These are phyloP conservation scores for Chrysochloris asiatica DNA, from an alignment of 2,113 vertebrate species.

Conservation along the genomic window DNA sequence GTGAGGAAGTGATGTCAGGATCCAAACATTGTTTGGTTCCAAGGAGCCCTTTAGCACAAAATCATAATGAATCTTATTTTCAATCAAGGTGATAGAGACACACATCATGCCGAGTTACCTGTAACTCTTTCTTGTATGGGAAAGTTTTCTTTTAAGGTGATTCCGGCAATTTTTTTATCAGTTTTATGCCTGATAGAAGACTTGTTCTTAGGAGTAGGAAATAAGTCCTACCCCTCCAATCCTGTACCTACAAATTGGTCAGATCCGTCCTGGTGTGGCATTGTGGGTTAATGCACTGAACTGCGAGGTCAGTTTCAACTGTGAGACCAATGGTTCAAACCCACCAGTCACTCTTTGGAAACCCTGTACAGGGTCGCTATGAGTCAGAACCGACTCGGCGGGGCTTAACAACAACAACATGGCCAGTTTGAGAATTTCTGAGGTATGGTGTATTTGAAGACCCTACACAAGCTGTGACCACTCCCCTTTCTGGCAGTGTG, in stretches of 20 bases:
- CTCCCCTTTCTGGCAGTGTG: neutral
- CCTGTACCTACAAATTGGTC: neutral
- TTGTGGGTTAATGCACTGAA: no score
- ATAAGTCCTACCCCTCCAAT: neutral
- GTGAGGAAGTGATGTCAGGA: rapidly evolving
- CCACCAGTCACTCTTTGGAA: no score
- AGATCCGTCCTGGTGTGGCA: neutral
- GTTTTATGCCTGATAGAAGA: neutral
- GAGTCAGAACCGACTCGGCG: no score
- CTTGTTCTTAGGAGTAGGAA: neutral
- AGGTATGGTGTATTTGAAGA: rapidly evolving
- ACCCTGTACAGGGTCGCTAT: no score
- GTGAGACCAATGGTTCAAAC: no score
- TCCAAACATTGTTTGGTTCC: neutral
- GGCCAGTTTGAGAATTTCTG: neutral
- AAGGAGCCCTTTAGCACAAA: neutral
- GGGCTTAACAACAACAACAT: no score
- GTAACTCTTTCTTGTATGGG: neutral
- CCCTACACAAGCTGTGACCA: rapidly evolving
- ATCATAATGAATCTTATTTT: neutral
- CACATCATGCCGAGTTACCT: rapidly evolving
- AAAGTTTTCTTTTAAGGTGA: neutral
- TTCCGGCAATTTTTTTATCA: neutral
- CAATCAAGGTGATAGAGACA: neutral
- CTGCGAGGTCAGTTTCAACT: no score